Evolutionary conservation across 2,113 vertebrate genomes (phyloP), one percentile per base, ranked within the genome.

Genomic region (Stigmatopora argus): DNA sequence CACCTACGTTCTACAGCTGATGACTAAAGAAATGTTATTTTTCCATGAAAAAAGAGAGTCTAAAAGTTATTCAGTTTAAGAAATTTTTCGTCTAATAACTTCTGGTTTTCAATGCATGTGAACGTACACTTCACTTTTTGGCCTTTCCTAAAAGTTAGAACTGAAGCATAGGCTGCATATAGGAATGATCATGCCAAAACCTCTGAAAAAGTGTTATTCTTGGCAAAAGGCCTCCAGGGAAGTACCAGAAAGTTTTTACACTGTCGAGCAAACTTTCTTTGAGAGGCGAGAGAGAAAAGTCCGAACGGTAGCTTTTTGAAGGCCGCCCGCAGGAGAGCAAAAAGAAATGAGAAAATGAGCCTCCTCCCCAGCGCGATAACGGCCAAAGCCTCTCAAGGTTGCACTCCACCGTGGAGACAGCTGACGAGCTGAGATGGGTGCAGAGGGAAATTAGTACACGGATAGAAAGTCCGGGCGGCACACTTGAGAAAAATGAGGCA

Each of bases 301-400:
- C 58, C 59, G 8, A 19, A 23, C 7, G 41, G 34, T n/a, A 53
- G 21, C 10, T 19, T 23, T 61, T 46, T 21, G 41, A 61, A 45
- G 19, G 59, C 59, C 13, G 12, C n/a, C 59, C 13, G 12, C n/a
- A 5, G 35, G 59, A 44, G 38, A 61, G 41, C n/a, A 61, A 12
- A 23, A 12, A 61, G n/a, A 61, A 61, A 45, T 45, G 59, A 61
- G 59, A 61, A 45, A 61, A 61, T 61, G 41, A 61, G 59, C 59
- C 41, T 46, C n/a, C 38, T 61, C 41, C 23, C 59, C 41, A 21
- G n/a, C n/a, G 7, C 19, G 38, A 45, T 61, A 15, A 35, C 53
- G 26, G 14, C 23, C 23, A 56, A 44, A 61, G 19, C 19, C 41
- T 19, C 41, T 61, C 59, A 45, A 61, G 41, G 59, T 21, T 45